Evolutionary conservation across 1,140 invertebrate genomes (phyloP).

Genomic region (Ceratitis capitata): DNA sequence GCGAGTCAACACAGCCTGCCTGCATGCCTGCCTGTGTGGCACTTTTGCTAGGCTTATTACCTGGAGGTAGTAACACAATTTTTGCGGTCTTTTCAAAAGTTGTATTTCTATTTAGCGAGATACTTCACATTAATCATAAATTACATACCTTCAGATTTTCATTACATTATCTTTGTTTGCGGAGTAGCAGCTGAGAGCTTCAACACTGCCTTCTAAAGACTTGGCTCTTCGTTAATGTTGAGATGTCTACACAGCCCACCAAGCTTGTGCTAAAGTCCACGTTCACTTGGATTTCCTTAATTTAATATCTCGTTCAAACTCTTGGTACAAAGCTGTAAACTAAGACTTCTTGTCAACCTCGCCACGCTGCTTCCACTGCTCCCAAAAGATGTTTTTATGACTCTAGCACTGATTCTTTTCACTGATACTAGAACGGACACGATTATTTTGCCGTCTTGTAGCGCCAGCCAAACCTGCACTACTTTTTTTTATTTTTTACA

Average conservation of each 20-base stretch:
- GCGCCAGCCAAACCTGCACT: not conserved
- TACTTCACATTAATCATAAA: not conserved
- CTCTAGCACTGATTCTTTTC: not conserved
- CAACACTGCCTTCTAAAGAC: not conserved
- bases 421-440: conserved; percentile 17
- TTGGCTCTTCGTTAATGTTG: not conserved
- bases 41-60: not conserved
- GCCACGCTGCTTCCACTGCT: not conserved
- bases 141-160: conserved; percentile 21
- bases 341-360: not conserved
- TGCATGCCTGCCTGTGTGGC: conserved; percentile 24
- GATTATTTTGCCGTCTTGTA: not conserved
- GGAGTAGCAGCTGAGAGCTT: not conserved
- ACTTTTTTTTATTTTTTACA: not conserved
- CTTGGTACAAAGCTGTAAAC: not conserved
- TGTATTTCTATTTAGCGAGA: not conserved
- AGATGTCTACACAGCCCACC: not conserved
- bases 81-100: not conserved
- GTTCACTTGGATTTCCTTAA: not conserved
- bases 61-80: not conserved
- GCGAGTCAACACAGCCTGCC: not conserved
- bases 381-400: not conserved
- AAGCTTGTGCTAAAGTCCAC: not conserved
- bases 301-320: not conserved
- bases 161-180: not conserved